Percentiles rank a stretch among this genome's conserved stretches.
These are phyloP conservation scores for Bombus terrestris DNA, from an alignment of 1,140 invertebrate species.

Conservation along the genomic window DNA sequence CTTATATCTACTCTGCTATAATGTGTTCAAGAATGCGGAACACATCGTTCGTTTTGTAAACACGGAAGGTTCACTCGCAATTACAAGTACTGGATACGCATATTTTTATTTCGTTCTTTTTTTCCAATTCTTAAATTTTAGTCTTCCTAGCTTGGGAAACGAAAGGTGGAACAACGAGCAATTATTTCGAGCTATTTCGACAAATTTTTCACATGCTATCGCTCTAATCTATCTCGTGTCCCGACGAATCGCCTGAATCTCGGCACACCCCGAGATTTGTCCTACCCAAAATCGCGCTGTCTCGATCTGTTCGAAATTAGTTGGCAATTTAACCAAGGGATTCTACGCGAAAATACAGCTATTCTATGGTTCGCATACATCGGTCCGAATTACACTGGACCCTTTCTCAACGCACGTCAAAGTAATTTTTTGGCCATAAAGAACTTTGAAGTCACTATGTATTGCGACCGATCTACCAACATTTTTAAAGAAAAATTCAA, in stretches of 20 bases:
- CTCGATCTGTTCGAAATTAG: neutral
- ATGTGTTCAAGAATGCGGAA: neutral
- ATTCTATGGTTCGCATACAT: neutral
- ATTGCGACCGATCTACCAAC: too few relatives aligned
- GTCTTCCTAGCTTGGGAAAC: neutral
- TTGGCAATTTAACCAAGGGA: neutral
- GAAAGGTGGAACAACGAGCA: neutral
- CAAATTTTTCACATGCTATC: neutral
- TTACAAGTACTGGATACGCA: neutral
- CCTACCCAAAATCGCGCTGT: neutral
- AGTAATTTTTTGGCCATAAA: too few relatives aligned
- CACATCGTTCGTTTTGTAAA: neutral
- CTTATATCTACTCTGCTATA: neutral
- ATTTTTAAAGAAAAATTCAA: too few relatives aligned
- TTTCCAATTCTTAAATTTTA: neutral
- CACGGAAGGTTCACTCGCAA: neutral
- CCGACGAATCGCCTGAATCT: neutral
- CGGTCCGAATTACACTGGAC: neutral
- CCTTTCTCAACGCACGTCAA: neutral
- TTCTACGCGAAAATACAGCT: neutral
- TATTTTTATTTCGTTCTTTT: neutral
- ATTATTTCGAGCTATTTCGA: neutral
- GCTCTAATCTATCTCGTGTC: neutral
- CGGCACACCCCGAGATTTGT: neutral
- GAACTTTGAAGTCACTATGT: neutral